A percentile compares a stretch with the other conserved stretches of the same genome.
Evolutionary conservation across 2,797 vertebrate genomes (phyloP).

Genomic region (Cichlasoma orientale): DNA sequence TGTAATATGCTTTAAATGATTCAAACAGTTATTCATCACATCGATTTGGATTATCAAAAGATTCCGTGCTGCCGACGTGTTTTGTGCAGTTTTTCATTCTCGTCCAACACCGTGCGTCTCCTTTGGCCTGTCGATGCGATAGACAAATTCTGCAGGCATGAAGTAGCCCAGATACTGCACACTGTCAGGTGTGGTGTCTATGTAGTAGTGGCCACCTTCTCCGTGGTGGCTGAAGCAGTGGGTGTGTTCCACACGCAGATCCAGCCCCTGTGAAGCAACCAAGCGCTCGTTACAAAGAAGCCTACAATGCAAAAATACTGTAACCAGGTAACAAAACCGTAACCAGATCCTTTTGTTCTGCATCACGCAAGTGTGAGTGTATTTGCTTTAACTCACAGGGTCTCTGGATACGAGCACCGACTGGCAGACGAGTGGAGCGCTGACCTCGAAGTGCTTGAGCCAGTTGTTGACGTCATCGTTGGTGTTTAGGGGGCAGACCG

Average conservation of each 20-base stretch:
- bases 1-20: not conserved
- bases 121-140: slow-evolving; percentile 90
- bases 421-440: slow-evolving; percentile 92
- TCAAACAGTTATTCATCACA: not conserved
- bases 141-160: slow-evolving; percentile 89
- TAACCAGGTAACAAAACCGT: not conserved
- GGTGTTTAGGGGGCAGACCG: slow-evolving; percentile 87
- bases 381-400: slow-evolving; percentile 84
- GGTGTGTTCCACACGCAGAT: slow-evolving; percentile 93
- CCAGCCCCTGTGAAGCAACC: slow-evolving; percentile 85
- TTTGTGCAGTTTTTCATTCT: slow-evolving; percentile 73
- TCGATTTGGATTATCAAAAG: not conserved
- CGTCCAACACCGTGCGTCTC: slow-evolving; percentile 86
- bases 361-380: not conserved
- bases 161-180: slow-evolving; percentile 95
- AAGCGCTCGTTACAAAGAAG: not conserved
- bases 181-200: slow-evolving; percentile 90
- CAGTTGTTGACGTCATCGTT: slow-evolving; percentile 91
- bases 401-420: slow-evolving; percentile 95
- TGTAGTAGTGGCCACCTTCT: slow-evolving; percentile 96
- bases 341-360: not conserved
- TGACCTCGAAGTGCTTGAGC: slow-evolving; percentile 93
- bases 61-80: not conserved
- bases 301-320: not conserved
- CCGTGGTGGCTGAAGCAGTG: slow-evolving; percentile 96